Evolutionary conservation across 2,888 invertebrate genomes (phyloP).

Genomic region (Caenorhabditis imperialis): DNA sequence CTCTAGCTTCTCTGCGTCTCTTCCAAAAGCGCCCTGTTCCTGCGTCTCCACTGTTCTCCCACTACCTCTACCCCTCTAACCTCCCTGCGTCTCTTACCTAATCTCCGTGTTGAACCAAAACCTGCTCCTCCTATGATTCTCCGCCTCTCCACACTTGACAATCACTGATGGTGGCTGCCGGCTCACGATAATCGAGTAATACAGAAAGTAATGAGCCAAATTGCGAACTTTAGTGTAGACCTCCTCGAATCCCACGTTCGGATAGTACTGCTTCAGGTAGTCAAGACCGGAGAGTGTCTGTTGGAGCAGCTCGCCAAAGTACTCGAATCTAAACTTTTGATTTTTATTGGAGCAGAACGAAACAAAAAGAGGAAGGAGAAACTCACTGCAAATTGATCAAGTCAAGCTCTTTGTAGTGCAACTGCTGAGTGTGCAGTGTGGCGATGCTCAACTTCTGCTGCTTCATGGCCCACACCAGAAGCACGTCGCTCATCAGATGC

Average conservation of each 20-base stretch:
- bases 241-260: conserved; percentile 73
- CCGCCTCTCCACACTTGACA: conserved; percentile 78
- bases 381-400: conserved; percentile 74
- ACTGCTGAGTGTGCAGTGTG: conserved; percentile 75
- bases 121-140: conserved; percentile 75
- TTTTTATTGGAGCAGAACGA: background rate
- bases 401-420: conserved; percentile 73
- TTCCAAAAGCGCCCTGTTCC: too few species aligned
- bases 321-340: conserved; percentile 70
- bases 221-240: conserved; percentile 67
- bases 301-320: conserved; percentile 77
- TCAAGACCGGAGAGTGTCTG: conserved; percentile 75
- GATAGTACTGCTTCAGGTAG: conserved; percentile 73
- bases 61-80: too few species aligned
- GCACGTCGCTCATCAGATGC: conserved; percentile 76
- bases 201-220: conserved; percentile 76
- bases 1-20: too few species aligned
- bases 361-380: background rate
- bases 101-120: conserved; percentile 78
- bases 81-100: conserved; percentile 36
- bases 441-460: conserved; percentile 76
- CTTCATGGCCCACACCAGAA: conserved; percentile 75
- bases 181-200: conserved; percentile 77
- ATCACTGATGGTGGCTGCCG: conserved; percentile 77
- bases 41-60: too few species aligned